Percentiles rank a stretch among this genome's conserved stretches.
These are phyloP conservation scores for Mormyrus lacerda DNA, from an alignment of 2,113 vertebrate species.

Conservation along the genomic window DNA sequence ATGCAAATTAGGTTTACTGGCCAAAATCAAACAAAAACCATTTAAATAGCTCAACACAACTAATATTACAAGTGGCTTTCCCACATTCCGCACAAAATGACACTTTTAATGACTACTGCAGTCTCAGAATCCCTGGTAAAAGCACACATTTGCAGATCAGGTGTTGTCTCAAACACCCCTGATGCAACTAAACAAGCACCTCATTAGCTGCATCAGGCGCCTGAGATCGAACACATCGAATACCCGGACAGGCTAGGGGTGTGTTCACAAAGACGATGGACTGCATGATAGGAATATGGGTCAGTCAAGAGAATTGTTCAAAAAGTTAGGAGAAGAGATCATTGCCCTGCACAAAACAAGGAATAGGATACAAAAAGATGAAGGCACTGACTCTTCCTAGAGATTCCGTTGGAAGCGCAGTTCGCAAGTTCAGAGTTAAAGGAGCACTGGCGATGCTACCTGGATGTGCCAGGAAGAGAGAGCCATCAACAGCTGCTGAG, in stretches of 20 bases:
- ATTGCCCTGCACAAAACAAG: neutral
- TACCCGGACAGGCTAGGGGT: neutral
- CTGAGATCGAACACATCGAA: neutral
- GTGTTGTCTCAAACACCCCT: neutral
- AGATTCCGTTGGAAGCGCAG: neutral
- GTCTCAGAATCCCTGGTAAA: neutral
- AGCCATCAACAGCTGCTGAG: neutral
- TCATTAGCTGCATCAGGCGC: neutral
- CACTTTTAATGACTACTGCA: neutral
- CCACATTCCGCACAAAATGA: neutral
- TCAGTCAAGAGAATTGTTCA: neutral
- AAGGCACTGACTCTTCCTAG: neutral
- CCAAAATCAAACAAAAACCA: neutral
- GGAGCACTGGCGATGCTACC: neutral
- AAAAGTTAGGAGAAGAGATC: neutral
- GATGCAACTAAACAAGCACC: neutral
- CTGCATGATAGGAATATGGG: neutral
- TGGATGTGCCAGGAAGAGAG: neutral
- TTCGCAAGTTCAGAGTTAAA: too few species aligned
- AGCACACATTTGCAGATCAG: neutral
- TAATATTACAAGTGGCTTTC: neutral
- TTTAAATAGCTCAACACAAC: neutral
- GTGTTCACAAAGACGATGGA: neutral
- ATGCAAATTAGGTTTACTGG: neutral
- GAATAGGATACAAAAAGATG: neutral